Evolutionary conservation across 1,140 invertebrate genomes (phyloP), one percentile per base, ranked within the genome.

Genomic region (Magallana gigas): DNA sequence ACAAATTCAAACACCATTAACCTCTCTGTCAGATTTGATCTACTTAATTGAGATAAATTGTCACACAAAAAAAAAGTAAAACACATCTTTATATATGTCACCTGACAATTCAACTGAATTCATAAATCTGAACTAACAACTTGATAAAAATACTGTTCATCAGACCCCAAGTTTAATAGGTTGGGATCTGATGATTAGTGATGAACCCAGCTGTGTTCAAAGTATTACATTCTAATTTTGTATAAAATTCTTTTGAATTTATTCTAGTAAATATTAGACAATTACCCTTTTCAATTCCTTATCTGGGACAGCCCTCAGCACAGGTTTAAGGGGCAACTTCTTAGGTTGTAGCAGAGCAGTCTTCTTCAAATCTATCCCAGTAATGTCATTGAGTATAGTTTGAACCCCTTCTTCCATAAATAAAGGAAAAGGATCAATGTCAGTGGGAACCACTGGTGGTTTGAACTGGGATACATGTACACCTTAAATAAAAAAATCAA

Each of bases 251-350:
- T 48, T 48, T 48, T 48, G 36, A 48, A 48, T 48, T 48, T 48
- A 48, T 48, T 48, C 36, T 48, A 48, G 18, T 76, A 76, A 62
- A 16, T n/a, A 60, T 11, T 62, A n/a, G 80, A 58, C 12, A 16
- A 81, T 9, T 86, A 90, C 89, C 80, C 87, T 29, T 87, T 85
- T 36, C 11, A 90, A 68, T 86, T 90, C 83, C 29, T 87, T 85
- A 18, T 88, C 86, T 84, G 85, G 85, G 12, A 90, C 56, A 6
- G 87, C 76, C 81, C 71, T 82, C 59, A 83, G 86, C 14, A 64
- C 80, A 23, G 89, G 84, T 36, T 71, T 83, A n/a, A 62, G 18
- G 11, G 76, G 48, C 48, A 36, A 60, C 18, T 18, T 16, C 0
- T 80, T 48, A 85, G 81, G 76, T 14, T 59, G 83, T 57, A 57